phyloP scores from a whole-genome alignment of 1,140 invertebrate genomes.

The Tetraneura akinire region DNA sequence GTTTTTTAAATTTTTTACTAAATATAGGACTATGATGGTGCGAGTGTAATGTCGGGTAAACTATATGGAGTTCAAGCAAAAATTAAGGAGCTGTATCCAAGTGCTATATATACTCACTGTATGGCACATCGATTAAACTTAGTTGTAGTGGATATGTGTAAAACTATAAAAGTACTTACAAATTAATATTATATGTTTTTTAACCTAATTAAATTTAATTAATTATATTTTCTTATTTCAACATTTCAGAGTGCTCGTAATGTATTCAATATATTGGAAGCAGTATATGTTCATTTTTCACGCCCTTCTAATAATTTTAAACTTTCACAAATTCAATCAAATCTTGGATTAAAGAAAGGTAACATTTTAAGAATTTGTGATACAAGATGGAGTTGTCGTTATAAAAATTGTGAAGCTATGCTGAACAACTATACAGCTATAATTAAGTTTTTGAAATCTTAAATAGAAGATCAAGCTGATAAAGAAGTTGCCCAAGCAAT shows the following conservation, averaged over 20 bases:
- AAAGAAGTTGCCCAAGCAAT: neutral
- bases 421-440: neutral
- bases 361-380: slow-evolving; percentile 6
- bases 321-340: neutral
- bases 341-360: neutral
- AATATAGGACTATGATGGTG: neutral
- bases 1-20: no score
- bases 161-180: neutral
- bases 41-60: neutral
- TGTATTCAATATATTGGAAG: neutral
- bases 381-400: neutral
- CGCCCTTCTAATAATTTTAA: neutral
- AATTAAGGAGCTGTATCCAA: neutral
- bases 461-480: neutral
- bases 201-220: no score
- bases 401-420: neutral
- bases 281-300: neutral
- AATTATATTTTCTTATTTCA: neutral
- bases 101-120: neutral
- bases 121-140: neutral
- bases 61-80: neutral
- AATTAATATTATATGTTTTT: no score
- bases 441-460: neutral
- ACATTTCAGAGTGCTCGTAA: slow-evolving; percentile 1
- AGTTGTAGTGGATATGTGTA: neutral